Conservation (phyloP, 2,113 vertebrate species). For the Anthoscopus minutus region DNA sequence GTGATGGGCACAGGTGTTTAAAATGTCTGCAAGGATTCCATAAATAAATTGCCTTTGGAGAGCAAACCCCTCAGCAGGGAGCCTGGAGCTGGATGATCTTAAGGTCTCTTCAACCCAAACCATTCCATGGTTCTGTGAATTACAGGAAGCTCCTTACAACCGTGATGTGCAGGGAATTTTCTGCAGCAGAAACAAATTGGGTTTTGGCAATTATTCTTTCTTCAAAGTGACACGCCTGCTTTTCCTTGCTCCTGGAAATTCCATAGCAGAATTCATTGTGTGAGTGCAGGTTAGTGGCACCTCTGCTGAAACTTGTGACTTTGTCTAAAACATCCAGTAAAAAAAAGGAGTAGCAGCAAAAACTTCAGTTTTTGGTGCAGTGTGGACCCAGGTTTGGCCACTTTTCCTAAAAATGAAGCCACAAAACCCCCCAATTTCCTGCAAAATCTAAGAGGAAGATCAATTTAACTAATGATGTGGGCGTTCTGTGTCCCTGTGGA, state of each 20-base stretch:
- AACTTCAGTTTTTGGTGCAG: not conserved
- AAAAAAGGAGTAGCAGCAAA: not conserved
- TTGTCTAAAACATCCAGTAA: not conserved
- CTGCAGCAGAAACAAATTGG: not conserved
- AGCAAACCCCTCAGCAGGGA: not conserved
- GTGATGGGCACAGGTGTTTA: not conserved
- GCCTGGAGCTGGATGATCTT: not conserved
- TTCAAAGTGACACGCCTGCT: not conserved
- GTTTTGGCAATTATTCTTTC: not conserved
- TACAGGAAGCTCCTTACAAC: not conserved
- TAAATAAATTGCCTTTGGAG: not conserved
- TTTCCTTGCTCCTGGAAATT: not conserved
- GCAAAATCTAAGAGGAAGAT: slow-evolving; percentile 37
- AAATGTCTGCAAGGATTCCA: not conserved
- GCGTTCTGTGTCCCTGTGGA: slow-evolving; percentile 45
- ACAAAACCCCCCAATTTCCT: not conserved
- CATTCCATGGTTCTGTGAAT: not conserved
- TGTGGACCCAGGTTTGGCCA: not conserved
- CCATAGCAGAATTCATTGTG: accelerated
- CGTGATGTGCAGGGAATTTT: accelerated
- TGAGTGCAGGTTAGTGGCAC: too few relatives aligned
- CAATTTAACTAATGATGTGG: slow-evolving; percentile 58
- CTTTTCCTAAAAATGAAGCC: not conserved
- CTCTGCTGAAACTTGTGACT: not conserved
- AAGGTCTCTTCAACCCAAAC: not conserved